Base-by-base conservation (phyloP, 2,888 invertebrate genomes). In the Euzophera pinguis region DNA sequence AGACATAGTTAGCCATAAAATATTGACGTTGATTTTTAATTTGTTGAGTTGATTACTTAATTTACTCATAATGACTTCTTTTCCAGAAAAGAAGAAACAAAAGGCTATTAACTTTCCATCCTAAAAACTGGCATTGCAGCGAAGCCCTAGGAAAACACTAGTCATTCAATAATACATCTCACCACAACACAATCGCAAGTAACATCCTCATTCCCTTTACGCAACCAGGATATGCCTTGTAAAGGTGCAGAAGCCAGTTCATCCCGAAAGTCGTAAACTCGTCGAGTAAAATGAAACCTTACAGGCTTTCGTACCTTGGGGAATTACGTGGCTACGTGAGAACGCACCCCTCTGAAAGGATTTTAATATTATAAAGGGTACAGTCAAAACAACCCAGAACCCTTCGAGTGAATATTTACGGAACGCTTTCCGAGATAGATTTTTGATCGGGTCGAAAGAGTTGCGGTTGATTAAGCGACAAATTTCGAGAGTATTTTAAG, bases 281-380 rank as follows among this genome's bases (percentile, higher is more conserved):
- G 58, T 58, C 53, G 57, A 58, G 54, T 59, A 57, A 60, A 67
- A 67, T 60, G 60, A 64, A 62, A 57, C 61, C 58, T 52, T 52
- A 55, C 57, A 48, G 58, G 61, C 58, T 59, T 60, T 57, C 54
- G 58, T 58, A 54, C 67, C 62, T 57, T 42, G 12, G 67, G 60
- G 65, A 61, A 49, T 61, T 59, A 58, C 57, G 52, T 50, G 59
- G 58, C 57, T 59, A 58, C 56, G 52, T 50, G 58, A 57, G 58
- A 57, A 57, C 50, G 58, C 55, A 53, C 56, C 57, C 55, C 57
- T 58, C 59, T 62, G 61, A 64, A 67, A 64, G 65, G 66, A 64
- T 67, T 67, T 65, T 64, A 68, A 65, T 65, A 64, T 67, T 69
- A 64, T 63, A 67, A 63, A 62, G 60, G 59, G 57, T 54, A 56